Evolutionary conservation across 2,797 vertebrate species (phyloP), one percentile per base, ranked within the genome.

Genomic region (Smutsia temminckii): DNA sequence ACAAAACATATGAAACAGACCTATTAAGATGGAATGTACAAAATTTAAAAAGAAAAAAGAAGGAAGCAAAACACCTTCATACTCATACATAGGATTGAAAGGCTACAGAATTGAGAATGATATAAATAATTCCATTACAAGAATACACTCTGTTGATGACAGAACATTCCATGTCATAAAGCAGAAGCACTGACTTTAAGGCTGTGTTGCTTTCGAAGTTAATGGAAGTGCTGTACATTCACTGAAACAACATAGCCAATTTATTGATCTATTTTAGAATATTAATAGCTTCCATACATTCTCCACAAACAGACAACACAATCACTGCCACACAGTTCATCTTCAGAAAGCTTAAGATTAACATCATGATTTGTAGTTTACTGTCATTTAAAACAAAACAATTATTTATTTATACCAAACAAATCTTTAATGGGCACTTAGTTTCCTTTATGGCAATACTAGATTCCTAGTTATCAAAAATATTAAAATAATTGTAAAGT

Each of bases 391-490:
- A 86, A 97, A 95, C 91, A 95, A 97, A 95, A 83, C 75, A 64
- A 78, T 87, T 9, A 92, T 96, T 98, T 97, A 94, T 97, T 98
- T 96, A 74, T 96, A 98, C 97, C 92, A 98, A 98, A 98, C 95
- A 98, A 91, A 98, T 97, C 92, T 96, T 96, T 96, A 98, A 97
- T 98, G 99, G 99, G 99, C 99, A 99, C 99, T 99, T 99, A 98
- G 98, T 98, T 99, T 99, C 98, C 94, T 98, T 99, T 98, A 99
- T 99, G 99, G 99, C 99, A 98, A 99, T 98, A 98, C 97, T 98
- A 98, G 97, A 97, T 98, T 98, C 97, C 98, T 98, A 98, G 83
- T 97, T 98, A 97, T 98, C 98, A 98, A 98, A 98, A 98, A 98
- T 96, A 98, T 89, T 93, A 97, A 98, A 97, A 95, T 37, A 96